Evolutionary conservation across 1,140 invertebrate genomes (phyloP).

Genomic region (Adelges cooleyi): DNA sequence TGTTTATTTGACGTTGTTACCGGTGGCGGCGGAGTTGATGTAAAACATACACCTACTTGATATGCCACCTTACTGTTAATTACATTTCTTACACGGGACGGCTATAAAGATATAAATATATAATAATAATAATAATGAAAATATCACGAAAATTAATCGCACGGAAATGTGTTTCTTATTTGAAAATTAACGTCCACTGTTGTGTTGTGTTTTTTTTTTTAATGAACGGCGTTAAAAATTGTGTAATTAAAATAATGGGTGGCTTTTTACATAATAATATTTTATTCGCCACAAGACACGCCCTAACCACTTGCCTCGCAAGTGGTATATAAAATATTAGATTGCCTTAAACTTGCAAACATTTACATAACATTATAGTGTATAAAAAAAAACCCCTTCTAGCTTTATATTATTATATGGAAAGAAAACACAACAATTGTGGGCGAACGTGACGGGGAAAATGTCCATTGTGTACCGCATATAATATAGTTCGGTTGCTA

Average conservation of each 20-base stretch:
- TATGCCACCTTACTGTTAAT: too few relatives aligned
- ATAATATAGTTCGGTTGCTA: too few relatives aligned
- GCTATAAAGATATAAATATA: not conserved
- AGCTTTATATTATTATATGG: too few relatives aligned
- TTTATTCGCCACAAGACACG: slow-evolving; percentile 6
- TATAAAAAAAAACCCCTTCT: not conserved
- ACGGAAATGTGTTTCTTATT: too few relatives aligned
- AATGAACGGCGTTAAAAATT: not conserved
- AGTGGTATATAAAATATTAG: slow-evolving; percentile 9
- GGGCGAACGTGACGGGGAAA: not conserved
- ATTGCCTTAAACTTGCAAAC: slow-evolving; percentile 5
- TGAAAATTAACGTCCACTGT: not conserved
- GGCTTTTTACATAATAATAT: not conserved
- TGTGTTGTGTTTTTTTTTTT: too few relatives aligned
- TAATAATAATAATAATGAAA: not conserved
- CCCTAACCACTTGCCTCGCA: not conserved
- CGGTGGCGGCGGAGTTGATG: too few relatives aligned
- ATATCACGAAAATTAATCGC: not conserved
- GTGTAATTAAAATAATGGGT: slow-evolving; percentile 9
- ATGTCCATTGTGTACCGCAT: not conserved
- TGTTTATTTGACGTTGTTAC: too few relatives aligned
- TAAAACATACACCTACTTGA: too few relatives aligned
- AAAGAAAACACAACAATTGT: not conserved
- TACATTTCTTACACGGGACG: too few relatives aligned
- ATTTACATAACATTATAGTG: slow-evolving; percentile 24